Conservation (phyloP, 2,797 vertebrate genomes). For the Glyptemys insculpta region DNA sequence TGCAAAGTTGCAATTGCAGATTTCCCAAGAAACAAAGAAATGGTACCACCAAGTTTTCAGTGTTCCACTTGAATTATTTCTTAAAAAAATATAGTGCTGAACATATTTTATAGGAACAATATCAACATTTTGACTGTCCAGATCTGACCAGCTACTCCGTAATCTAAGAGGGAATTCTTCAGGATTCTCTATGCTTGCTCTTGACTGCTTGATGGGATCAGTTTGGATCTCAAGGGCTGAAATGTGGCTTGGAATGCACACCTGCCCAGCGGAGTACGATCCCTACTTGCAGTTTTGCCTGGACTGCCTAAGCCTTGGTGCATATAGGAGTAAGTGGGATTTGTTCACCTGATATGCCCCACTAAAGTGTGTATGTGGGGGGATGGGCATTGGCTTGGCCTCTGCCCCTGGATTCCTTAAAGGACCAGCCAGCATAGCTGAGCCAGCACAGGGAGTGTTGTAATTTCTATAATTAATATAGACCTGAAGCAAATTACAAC, state of each 20-base stretch:
- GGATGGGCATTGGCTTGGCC: background rate
- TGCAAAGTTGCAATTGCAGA: conserved; percentile 55
- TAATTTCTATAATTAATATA: background rate
- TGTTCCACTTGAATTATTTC: conserved; percentile 42
- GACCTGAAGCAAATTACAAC: background rate
- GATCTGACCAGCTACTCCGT: background rate
- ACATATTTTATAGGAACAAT: conserved; percentile 15
- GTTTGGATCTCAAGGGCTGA: background rate
- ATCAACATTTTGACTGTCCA: background rate
- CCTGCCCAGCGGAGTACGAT: background rate
- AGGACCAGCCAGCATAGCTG: background rate
- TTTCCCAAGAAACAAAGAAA: conserved; percentile 20
- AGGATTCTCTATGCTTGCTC: background rate
- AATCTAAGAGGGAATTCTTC: background rate
- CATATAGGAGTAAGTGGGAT: background rate
- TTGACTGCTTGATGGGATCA: background rate
- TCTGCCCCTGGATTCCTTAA: background rate
- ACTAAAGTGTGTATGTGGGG: background rate
- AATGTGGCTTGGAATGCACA: background rate
- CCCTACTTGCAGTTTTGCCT: background rate
- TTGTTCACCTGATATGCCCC: background rate
- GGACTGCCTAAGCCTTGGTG: background rate
- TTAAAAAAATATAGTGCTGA: background rate
- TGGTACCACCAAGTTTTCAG: conserved; percentile 48
- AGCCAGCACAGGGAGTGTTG: background rate